phyloP scores from a whole-genome alignment of 2,888 invertebrate genomes.

The Ormyrus labotus region DNA sequence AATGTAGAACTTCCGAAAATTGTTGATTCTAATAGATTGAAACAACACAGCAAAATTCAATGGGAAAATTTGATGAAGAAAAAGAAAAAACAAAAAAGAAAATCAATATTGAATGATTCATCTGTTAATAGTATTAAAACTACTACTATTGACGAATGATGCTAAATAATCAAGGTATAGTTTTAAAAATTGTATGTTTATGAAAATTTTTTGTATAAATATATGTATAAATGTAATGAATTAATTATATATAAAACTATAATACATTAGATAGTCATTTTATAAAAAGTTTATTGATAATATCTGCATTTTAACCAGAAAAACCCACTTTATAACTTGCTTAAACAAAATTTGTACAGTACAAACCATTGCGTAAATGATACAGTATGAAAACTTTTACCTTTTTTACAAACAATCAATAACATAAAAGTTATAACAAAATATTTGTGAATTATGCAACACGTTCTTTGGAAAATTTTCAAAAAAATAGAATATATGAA shows the following conservation, averaged over 20 bases:
- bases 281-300: constrained; percentile 36
- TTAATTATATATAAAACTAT: too few relatives aligned
- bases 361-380: not conserved
- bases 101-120: constrained; percentile 1
- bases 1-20: constrained; percentile 66
- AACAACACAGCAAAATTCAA: constrained; percentile 65
- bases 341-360: constrained; percentile 21
- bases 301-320: not conserved
- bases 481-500: constrained; percentile 21
- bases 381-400: constrained; percentile 15
- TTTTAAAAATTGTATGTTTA: too few relatives aligned
- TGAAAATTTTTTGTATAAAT: too few relatives aligned
- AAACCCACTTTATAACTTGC: constrained; percentile 24
- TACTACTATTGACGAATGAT: too few relatives aligned
- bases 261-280: not conserved
- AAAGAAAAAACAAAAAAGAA: constrained; percentile 62
- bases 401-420: constrained; percentile 5
- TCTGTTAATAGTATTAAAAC: too few relatives aligned
- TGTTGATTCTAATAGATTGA: constrained; percentile 62
- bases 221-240: too few relatives aligned
- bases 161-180: too few relatives aligned
- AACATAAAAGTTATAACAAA: constrained; percentile 39
- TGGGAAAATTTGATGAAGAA: constrained; percentile 68
- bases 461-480: constrained; percentile 11
- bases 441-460: constrained; percentile 8